Evolutionary conservation across 2,797 vertebrate genomes (phyloP).

Genomic region (Gouania willdenowi): DNA sequence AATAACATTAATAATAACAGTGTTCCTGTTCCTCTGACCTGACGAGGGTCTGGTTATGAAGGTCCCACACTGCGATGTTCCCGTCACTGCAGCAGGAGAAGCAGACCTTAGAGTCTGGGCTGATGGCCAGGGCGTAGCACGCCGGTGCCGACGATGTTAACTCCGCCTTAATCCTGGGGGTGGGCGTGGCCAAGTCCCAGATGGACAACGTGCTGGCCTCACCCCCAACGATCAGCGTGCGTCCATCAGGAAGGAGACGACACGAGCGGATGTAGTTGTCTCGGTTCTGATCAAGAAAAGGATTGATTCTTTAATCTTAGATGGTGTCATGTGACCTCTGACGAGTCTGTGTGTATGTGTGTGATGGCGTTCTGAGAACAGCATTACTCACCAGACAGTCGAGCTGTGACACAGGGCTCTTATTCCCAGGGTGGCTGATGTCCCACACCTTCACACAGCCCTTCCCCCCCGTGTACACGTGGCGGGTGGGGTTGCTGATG

Average conservation of each 20-base stretch:
- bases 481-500: slow-evolving; percentile 95
- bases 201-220: slow-evolving; percentile 95
- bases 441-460: slow-evolving; percentile 98
- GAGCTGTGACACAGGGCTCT: slow-evolving; percentile 95
- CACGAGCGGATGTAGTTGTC: slow-evolving; percentile 98
- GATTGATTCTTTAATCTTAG: no score
- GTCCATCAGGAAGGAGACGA: slow-evolving; percentile 91
- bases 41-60: slow-evolving; percentile 96
- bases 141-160: slow-evolving; percentile 92
- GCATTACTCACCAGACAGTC: slow-evolving; percentile 90
- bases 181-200: slow-evolving; percentile 95
- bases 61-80: slow-evolving; percentile 95
- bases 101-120: slow-evolving; percentile 95
- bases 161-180: slow-evolving; percentile 94
- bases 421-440: slow-evolving; percentile 96
- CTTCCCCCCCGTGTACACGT: slow-evolving; percentile 95
- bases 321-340: no score
- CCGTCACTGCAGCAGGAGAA: slow-evolving; percentile 97
- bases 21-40: no score
- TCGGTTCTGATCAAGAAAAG: slow-evolving; percentile 77
- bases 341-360: no score
- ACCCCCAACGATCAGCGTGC: slow-evolving; percentile 91
- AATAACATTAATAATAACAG: no score
- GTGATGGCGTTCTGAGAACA: no score
- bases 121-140: slow-evolving; percentile 95